Conservation (phyloP, 2,888 invertebrate genomes). For the Netelia fuscicornis region DNA sequence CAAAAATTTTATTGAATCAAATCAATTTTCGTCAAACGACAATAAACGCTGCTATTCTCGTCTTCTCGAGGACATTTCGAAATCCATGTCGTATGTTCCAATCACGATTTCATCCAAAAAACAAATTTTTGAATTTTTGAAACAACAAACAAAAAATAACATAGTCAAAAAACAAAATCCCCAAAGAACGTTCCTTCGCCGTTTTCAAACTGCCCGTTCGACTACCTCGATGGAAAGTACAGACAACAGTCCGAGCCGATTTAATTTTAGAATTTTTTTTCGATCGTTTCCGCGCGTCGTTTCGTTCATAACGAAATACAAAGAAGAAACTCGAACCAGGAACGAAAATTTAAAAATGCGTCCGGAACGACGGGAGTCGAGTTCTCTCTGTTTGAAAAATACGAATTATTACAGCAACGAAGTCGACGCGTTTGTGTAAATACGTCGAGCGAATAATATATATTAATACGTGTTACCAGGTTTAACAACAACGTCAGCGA, state of each 20-base stretch:
- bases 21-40: slow-evolving; percentile 18
- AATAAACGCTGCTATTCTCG: slow-evolving; percentile 35
- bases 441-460: neutral
- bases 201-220: slow-evolving; percentile 30
- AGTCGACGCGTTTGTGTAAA: slow-evolving; percentile 32
- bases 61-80: slow-evolving; percentile 41
- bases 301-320: neutral
- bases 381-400: slow-evolving; percentile 16
- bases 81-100: slow-evolving; percentile 28
- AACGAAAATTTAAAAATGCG: neutral
- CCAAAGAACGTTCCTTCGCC: slow-evolving; percentile 18
- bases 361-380: neutral
- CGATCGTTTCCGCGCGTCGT: no score
- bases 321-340: neutral
- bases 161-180: neutral
- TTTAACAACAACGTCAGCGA: neutral
- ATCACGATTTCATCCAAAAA: slow-evolving; percentile 28
- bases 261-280: slow-evolving; percentile 60
- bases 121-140: no score
- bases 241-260: slow-evolving; percentile 15
- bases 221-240: neutral
- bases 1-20: no score
- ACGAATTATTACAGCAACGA: slow-evolving; percentile 16
- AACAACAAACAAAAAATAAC: no score
- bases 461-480: slow-evolving; percentile 1